These are phyloP conservation scores for Hypena proboscidalis DNA, from an alignment of 2,888 invertebrate genomes.

Conservation along the genomic window DNA sequence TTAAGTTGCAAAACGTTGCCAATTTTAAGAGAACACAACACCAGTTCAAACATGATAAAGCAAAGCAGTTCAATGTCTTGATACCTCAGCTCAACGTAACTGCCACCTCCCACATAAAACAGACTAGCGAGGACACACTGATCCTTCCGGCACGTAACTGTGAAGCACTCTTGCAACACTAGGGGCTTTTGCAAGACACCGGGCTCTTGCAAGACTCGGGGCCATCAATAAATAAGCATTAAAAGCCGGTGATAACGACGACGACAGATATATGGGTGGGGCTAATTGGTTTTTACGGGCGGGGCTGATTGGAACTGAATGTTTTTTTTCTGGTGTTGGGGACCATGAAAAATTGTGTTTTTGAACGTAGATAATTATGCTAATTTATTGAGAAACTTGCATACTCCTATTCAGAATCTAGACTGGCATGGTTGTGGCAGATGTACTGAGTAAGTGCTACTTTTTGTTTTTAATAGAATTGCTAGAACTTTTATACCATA, in stretches of 20 bases:
- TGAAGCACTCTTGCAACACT: conserved; percentile 40
- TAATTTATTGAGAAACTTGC: no score
- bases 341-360: no score
- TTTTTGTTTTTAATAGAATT: no score
- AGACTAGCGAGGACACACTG: conserved; percentile 68
- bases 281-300: conserved; percentile 38
- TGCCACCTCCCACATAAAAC: conserved; percentile 57
- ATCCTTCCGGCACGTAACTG: conserved; percentile 72
- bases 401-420: no score
- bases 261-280: conserved; percentile 35
- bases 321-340: neutral
- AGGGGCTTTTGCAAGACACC: conserved; percentile 27
- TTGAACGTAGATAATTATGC: no score
- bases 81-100: conserved; percentile 42
- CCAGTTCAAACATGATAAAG: no score
- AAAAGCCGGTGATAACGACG: conserved; percentile 70
- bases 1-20: no score
- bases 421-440: no score
- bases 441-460: no score
- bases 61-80: no score
- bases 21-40: no score
- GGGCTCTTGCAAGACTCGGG: conserved; percentile 46
- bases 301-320: conserved; percentile 1
- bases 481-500: no score
- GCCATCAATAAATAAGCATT: conserved; percentile 83